Base-by-base conservation (phyloP, 2,797 vertebrate genomes). In the Pipistrellus kuhlii region DNA sequence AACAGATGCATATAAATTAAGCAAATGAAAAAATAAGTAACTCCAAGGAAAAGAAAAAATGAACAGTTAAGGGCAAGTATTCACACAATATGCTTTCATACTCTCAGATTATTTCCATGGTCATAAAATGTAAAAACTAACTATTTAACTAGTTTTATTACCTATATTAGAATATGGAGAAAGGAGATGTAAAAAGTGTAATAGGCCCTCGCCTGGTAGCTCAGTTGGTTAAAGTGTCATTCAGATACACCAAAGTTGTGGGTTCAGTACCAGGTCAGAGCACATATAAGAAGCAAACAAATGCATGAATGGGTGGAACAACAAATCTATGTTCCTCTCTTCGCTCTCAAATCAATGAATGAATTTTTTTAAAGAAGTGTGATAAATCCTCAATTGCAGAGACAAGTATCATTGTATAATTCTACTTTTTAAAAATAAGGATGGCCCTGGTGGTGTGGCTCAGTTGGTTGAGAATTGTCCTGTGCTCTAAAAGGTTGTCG, bases 71-170 rank as follows among this genome's bases (percentile, higher is more conserved):
- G 8, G 44, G 3, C 32, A 71, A 77, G 27, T 53, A 69, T 32
- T 69, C 62, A 84, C 62, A 84, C 11, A 72, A 8, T 30, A 55
- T 32, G 73, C 10, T 41, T 88, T 44, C n/a, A 38, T 64, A 86
- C 23, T 51, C 51, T 88, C 72, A 71, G 78, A 78, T 66, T 93
- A 93, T 23, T 57, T 78, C 57, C 44, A 62, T 53, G 41, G 9
- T 81, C 20, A 62, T 41, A 78, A 86, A 72, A 72, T 53, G 41
- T 44, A 94, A 94, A 90, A 38, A 23, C 20, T 78, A 68, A 55
- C 12, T 0, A 84, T 66, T 90, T 93, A 71, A 92, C 32, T 77
- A 38, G 57, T 73, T 88, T 78, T 76, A 88, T 53, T 69, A 93
- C 14, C 23, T 48, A 72, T 41, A 55, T 5, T 20, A 21, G 46